Base-by-base conservation (phyloP, 1,140 invertebrate genomes). In the Bombus pyrosoma region DNA sequence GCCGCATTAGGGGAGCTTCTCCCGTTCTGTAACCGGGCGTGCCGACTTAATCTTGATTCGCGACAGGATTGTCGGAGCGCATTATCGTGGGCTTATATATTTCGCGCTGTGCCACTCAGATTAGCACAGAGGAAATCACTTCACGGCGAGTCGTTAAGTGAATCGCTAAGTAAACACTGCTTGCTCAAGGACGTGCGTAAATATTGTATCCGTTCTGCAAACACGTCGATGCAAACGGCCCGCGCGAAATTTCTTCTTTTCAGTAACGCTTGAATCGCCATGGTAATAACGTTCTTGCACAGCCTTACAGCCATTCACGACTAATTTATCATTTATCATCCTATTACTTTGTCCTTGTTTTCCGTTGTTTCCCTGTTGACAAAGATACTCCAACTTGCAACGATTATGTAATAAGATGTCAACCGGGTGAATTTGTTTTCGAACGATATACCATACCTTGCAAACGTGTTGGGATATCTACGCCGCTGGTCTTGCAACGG, bases 91-190 rank as follows among this genome's bases (percentile, higher is more conserved):
- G 89, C 87, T 75, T 90, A 68, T 89, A 85, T 86, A 89, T 90
- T 89, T 83, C 88, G 79, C 77, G 72, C 86, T 73, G 53, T 43
- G 57, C 64, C 34, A 89, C 81, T 81, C 89, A 73, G 82, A 89
- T 90, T 90, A 90, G 86, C 74, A 69, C 39, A 78, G 53, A 37
- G 74, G 34, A 89, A 89, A 83, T 90, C 79, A 78, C 86, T 89
- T 90, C 76, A 87, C 89, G 75, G 62, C 75, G 57, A 64, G 86
- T 69, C 69, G 86, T 83, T 90, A 87, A 90, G 88, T 87, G 89
- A 90, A 80, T 89, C 83, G 86, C 88, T 90, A 90, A 89, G 89
- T 90, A 90, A 89, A 85, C 86, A 69, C 75, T 59, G 78, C 86
- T 89, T 79, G 81, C 78, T 84, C 81, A 82, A 89, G 88, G 88